Evolutionary conservation across 2,113 vertebrate species (phyloP), one percentile per base, ranked within the genome.

Genomic region (Myrmecophaga tridactyla): DNA sequence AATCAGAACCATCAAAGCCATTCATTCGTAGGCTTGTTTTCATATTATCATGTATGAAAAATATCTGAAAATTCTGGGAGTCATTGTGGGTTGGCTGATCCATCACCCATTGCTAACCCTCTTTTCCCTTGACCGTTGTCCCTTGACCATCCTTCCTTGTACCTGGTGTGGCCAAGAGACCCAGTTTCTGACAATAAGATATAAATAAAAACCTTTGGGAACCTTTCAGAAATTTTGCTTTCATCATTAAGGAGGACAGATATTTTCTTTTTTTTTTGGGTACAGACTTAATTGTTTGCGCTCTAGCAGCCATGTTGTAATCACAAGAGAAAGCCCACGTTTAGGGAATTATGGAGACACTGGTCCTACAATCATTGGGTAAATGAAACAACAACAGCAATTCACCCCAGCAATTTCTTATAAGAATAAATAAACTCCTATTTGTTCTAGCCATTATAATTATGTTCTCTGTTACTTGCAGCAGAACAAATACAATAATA

Each of bases 401-500:
- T 1, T 23, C 39, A 23, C 53, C 87, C 27, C 70, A 81, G 43
- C 13, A 85, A 81, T 76, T 94, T 92, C 23, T 39, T 72, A 36
- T 21, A 60, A 95, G 39, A 90, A 73, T 65, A 65, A 92, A 29
- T 70, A 51, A 95, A 72, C 34, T 85, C 53, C 31, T 41, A 21
- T 70, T 80, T 94, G 31, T 69, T 93, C 36, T 67, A 89, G 23
- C 11, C 25, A 36, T 23, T 87, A 1, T 73, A 41, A 39, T 89
- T 78, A 63, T 8, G 2, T 43, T 87, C 48, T 85, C 77, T 87
- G 14, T 89, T 90, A 43, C 58, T 86, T 78, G 17, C 6, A 77
- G 12, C 12, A 83, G 43, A 93, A 65, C 27, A 93, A 90, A 89
- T 86, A 43, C n/a, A n/a, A n/a, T n/a, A n/a, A n/a, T n/a, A n/a